Base-by-base conservation (phyloP, 2,888 invertebrate genomes). In the Rotaria socialis region DNA sequence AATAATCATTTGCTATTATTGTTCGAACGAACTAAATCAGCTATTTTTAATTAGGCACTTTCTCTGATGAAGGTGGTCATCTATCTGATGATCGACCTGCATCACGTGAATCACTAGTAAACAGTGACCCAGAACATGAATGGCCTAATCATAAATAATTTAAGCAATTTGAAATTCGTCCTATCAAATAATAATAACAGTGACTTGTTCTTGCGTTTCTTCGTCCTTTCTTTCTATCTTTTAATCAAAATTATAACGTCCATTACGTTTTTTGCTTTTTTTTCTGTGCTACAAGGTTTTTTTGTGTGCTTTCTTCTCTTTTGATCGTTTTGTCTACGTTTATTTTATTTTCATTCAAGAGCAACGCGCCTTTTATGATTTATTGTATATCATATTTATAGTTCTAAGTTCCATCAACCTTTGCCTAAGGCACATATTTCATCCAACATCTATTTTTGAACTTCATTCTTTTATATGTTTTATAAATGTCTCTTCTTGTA, bases 51-150 rank as follows among this genome's bases (percentile, higher is more conserved):
- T 35, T 67, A 67, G 67, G 67, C 7, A n/a, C 47, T 43, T 47
- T 80, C 14, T 80, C 80, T 24, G 80, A 80, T 47, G 80, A 80
- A 80, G 80, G 80, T 80, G 80, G 80, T n/a, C 80, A 80, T n/a
- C 24, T 80, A 11, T 80, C 80, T 47, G 80, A 80, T 80, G 80
- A 80, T 14, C 80, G 80, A 80, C 80, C 80, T 41, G 19, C 24
- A 80, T 80, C 80, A 47, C 47, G 80, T 80, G 80, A 80, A 80
- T 80, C 80, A 47, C n/a, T 43, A 22, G 24, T 80, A 47, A 47
- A 80, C 24, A 43, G 47, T 80, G 47, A 43, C n/a, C 19, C 24
- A 0, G 80, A 80, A 47, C 47, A 80, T 80, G 80, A 80, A 47
- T 80, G 80, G 80, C 47, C 10, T 43, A n/a, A 80, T 80, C 8